Conservation (phyloP, 2,113 vertebrate species). For the Sisor rabdophorus region DNA sequence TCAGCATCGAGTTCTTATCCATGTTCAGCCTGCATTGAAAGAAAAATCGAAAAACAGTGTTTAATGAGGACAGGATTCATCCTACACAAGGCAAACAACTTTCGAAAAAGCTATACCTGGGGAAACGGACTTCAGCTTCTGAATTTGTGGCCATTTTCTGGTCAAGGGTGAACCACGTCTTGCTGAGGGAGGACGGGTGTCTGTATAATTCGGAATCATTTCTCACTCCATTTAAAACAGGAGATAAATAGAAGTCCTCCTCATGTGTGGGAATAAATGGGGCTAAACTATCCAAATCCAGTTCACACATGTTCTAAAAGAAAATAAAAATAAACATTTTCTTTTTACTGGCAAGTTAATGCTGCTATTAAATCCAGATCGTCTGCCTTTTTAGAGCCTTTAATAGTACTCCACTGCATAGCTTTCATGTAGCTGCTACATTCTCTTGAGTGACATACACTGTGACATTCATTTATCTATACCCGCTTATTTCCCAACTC, state of each 20-base stretch:
- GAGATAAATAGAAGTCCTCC: constrained; percentile 55
- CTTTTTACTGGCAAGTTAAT: no score
- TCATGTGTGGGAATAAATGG: constrained; percentile 60
- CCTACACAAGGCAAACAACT: not conserved
- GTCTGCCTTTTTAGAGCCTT: not conserved
- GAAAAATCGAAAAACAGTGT: not conserved
- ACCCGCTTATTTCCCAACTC: no score
- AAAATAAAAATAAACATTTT: no score
- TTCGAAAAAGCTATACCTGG: constrained; percentile 21
- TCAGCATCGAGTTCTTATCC: not conserved
- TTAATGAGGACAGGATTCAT: not conserved
- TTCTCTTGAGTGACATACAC: no score
- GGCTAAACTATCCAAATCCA: constrained; percentile 56
- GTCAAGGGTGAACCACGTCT: not conserved
- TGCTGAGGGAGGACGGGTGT: not conserved
- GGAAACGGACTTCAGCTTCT: not conserved
- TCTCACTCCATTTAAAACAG: constrained; percentile 24
- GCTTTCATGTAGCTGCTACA: not conserved
- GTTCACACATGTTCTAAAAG: constrained; percentile 36
- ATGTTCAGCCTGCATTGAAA: not conserved
- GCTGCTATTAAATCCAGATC: no score
- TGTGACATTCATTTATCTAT: no score
- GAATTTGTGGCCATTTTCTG: not conserved
- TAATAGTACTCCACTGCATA: not conserved
- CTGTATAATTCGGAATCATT: not conserved